These are phyloP conservation scores for Hassar affinis DNA, from an alignment of 2,113 vertebrate genomes.

Conservation along the genomic window DNA sequence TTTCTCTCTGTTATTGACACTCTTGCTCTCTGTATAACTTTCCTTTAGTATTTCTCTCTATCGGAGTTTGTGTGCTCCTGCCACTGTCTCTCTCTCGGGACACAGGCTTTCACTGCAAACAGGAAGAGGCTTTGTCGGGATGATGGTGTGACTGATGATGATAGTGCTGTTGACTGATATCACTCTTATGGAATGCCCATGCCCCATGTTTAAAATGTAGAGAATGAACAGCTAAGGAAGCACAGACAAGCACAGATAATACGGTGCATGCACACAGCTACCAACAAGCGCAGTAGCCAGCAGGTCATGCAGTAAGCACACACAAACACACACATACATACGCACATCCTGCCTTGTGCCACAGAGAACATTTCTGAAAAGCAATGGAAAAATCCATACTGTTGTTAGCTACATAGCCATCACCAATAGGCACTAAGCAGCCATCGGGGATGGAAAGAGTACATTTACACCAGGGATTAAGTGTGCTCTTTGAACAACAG, in stretches of 20 bases:
- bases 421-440: conserved; percentile 51
- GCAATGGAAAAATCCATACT: conserved; percentile 76
- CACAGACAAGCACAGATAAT: not conserved
- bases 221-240: conserved; percentile 13
- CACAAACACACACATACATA: conserved; percentile 44
- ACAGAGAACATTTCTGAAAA: conserved; percentile 53
- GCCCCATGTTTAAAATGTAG: conserved; percentile 16
- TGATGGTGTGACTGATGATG: conserved; percentile 55
- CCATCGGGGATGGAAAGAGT: conserved; percentile 33
- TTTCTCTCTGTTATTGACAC: conserved; percentile 2
- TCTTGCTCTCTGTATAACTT: not conserved
- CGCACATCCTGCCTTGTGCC: conserved; percentile 35
- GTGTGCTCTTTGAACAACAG: conserved; percentile 10
- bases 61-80: not conserved
- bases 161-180: conserved; percentile 46
- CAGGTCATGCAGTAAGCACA: conserved; percentile 12
- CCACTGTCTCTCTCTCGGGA: conserved; percentile 22
- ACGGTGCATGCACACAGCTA: not conserved
- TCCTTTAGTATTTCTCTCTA: not conserved
- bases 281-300: not conserved
- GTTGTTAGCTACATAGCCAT: conserved; percentile 66
- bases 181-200: conserved; percentile 40
- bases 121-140: conserved; percentile 63
- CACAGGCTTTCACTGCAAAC: conserved; percentile 38
- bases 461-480: not conserved